Conservation (phyloP, 2,797 vertebrate genomes). For the Eurystomus glaucurus region DNA sequence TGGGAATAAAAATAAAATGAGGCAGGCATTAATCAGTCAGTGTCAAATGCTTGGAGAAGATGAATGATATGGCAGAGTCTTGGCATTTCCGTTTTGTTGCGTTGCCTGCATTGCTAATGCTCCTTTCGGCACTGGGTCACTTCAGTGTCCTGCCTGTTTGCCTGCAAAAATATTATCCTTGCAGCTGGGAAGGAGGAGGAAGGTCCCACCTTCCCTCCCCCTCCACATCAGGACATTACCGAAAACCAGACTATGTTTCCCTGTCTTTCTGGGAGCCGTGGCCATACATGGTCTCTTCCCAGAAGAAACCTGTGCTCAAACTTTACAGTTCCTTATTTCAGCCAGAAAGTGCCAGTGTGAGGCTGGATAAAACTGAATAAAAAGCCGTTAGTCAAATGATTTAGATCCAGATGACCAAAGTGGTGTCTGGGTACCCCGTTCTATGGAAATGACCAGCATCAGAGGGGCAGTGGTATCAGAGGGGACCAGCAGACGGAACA, state of each 20-base stretch:
- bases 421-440: neutral
- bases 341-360: neutral
- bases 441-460: neutral
- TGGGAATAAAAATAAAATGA: constrained; percentile 72
- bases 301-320: neutral
- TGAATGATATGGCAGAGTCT: constrained; percentile 36
- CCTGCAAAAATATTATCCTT: constrained; percentile 80
- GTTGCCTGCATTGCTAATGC: constrained; percentile 34
- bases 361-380: neutral
- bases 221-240: neutral
- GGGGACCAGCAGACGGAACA: neutral
- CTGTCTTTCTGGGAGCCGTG: neutral
- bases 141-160: constrained; percentile 58
- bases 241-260: neutral
- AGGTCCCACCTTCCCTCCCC: neutral
- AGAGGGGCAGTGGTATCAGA: neutral
- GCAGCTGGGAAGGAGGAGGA: constrained; percentile 2
- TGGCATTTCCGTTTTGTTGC: constrained; percentile 74
- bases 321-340: neutral
- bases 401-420: neutral
- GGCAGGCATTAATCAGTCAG: constrained; percentile 77
- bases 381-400: neutral
- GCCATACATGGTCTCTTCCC: accelerated
- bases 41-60: constrained; percentile 62
- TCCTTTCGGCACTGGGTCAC: neutral